A percentile compares a stretch with the other conserved stretches of the same genome.
phyloP scores from a whole-genome alignment of 2,888 invertebrate genomes.

The Acleris cristana region DNA sequence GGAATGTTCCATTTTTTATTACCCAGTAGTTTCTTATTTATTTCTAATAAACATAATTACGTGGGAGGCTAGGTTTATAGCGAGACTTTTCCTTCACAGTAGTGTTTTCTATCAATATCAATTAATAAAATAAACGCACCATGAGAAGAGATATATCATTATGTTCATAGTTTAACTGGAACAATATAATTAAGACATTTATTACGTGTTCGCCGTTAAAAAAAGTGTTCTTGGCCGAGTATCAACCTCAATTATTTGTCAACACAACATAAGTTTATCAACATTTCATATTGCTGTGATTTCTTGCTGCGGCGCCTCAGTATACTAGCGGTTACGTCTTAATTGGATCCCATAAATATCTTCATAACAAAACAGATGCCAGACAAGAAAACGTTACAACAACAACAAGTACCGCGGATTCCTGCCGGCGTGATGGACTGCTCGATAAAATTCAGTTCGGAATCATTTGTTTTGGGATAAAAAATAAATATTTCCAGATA shows the following conservation, averaged over 20 bases:
- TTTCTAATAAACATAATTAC: slow-evolving; percentile 37
- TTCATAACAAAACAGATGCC: slow-evolving; percentile 43
- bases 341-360: slow-evolving; percentile 40
- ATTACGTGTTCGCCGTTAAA: slow-evolving; percentile 50
- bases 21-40: slow-evolving; percentile 28
- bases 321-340: slow-evolving; percentile 36
- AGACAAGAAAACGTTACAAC: slow-evolving; percentile 42
- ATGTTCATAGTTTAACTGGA: slow-evolving; percentile 40
- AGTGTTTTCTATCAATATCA: slow-evolving; percentile 18
- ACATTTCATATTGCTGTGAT: slow-evolving; percentile 40
- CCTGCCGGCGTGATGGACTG: slow-evolving; percentile 41
- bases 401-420: slow-evolving; percentile 41
- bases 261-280: slow-evolving; percentile 46
- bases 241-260: slow-evolving; percentile 50
- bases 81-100: not conserved
- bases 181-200: slow-evolving; percentile 53
- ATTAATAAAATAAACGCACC: slow-evolving; percentile 6
- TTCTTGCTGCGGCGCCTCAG: slow-evolving; percentile 26
- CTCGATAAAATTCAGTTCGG: slow-evolving; percentile 40
- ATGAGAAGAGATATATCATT: slow-evolving; percentile 10
- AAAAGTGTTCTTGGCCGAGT: slow-evolving; percentile 48
- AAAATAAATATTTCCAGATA: slow-evolving; percentile 41
- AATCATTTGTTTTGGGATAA: slow-evolving; percentile 37
- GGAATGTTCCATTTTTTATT: slow-evolving; percentile 51
- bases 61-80: not conserved